A percentile compares a stretch with the other conserved stretches of the same genome.
Evolutionary conservation across 2,797 vertebrate genomes (phyloP).

Genomic region (Ctenopoma kingsleyae): DNA sequence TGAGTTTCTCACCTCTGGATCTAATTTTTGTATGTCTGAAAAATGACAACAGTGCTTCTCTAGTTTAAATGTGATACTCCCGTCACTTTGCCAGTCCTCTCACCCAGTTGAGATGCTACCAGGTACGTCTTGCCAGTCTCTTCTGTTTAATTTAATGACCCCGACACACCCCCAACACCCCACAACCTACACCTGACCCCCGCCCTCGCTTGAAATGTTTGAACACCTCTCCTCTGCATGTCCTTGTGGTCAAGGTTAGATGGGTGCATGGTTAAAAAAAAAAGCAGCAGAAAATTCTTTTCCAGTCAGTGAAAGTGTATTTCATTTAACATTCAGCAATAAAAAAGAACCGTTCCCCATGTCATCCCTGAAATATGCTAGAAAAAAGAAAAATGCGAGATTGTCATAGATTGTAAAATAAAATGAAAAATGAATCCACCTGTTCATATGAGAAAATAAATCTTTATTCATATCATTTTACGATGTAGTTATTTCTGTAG

Average conservation of each 20-base stretch:
- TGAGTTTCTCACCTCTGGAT: constrained; percentile 70
- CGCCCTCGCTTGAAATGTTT: constrained; percentile 84
- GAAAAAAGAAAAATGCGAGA: constrained; percentile 89
- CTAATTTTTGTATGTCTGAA: constrained; percentile 78
- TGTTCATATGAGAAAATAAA: constrained; percentile 91
- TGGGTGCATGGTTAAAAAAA: constrained; percentile 93
- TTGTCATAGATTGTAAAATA: constrained; percentile 94
- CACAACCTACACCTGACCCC: constrained; percentile 70
- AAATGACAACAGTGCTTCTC: constrained; percentile 80
- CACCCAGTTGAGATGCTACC: constrained; percentile 56
- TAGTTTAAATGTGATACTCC: constrained; percentile 81
- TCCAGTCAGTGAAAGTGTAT: constrained; percentile 92
- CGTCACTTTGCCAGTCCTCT: constrained; percentile 59
- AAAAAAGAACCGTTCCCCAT: constrained; percentile 85
- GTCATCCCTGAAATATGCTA: constrained; percentile 92
- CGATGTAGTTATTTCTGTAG: constrained; percentile 78
- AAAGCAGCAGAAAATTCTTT: constrained; percentile 93
- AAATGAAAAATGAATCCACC: constrained; percentile 86
- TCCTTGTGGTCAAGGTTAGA: constrained; percentile 97
- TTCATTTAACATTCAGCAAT: constrained; percentile 98
- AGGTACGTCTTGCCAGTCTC: constrained; percentile 62
- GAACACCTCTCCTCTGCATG: constrained; percentile 95
- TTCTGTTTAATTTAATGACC: constrained; percentile 82
- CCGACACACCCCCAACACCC: constrained; percentile 65
- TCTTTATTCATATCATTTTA: constrained; percentile 89